These are phyloP conservation scores for Plagiodera versicolora DNA, from an alignment of 2,888 invertebrate species.

Conservation along the genomic window DNA sequence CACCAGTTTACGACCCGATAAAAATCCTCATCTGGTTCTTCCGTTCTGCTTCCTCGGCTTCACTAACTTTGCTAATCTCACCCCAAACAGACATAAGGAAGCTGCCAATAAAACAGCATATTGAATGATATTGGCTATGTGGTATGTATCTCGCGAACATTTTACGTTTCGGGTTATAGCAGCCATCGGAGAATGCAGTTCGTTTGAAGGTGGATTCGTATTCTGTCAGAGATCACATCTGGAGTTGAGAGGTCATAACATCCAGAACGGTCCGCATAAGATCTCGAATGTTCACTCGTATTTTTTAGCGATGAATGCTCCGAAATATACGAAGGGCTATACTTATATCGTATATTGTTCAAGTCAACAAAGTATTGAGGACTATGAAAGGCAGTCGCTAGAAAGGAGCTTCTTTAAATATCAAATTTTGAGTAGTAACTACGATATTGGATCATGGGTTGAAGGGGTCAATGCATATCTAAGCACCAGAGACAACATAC, in stretches of 20 bases:
- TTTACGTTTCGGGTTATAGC: constrained; percentile 9
- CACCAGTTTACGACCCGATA: neutral
- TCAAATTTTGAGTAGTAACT: no score
- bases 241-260: neutral
- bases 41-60: neutral
- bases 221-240: neutral
- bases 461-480: no score
- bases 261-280: neutral
- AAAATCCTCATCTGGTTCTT: neutral
- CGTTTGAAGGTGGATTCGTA: neutral
- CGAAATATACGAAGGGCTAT: no score
- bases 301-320: no score
- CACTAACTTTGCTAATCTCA: neutral
- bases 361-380: no score
- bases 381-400: no score
- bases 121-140: constrained; percentile 12
- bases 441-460: no score
- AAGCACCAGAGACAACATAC: no score
- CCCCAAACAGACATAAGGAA: neutral
- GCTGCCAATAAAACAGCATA: constrained; percentile 15
- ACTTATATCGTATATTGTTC: no score
- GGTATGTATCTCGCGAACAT: constrained; percentile 7
- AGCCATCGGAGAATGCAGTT: constrained; percentile 7
- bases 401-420: no score
- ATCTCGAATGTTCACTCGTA: neutral